Evolutionary conservation across 2,797 vertebrate species (phyloP), one percentile per base, ranked within the genome.

Genomic region (Lepidocolaptes lacrymiger): DNA sequence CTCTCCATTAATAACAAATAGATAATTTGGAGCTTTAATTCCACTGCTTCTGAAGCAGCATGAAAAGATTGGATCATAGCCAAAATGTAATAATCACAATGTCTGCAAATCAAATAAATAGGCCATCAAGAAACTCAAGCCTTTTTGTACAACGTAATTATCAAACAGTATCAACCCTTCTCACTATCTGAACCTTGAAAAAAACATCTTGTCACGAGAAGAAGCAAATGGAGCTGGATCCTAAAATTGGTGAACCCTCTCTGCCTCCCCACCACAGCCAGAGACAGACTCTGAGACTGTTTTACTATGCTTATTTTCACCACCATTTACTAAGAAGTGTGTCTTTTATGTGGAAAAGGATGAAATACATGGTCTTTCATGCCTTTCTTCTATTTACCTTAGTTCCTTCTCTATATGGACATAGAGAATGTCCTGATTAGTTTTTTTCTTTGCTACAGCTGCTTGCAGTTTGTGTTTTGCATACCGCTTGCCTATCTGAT

Each of bases 61-160:
- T 72, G 64, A 83, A 87, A 95, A 93, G 52, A 37, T 62, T 96
- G 94, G 91, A 94, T n/a, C 26, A 24, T 68, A 84, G 94, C 95
- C 96, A 97, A 95, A 95, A 91, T 12, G 39, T 66, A 71, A 90
- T 94, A 93, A 97, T 92, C 95, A 82, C 58, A 92, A 61, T 44
- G 75, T 69, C 83, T 93, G 32, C 75, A 93, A 97, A 96, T 91
- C 81, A 95, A 92, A 91, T 66, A 94, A 89, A 85, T 55, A 86
- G 94, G 85, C 85, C 61, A 78, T 92, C 83, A 89, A 91, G 86
- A 90, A 91, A 74, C 83, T 80, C 64, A 41, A 77, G 41, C 41
- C 71, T 90, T 91, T 84, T 49, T 67, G 37, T 67, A 36, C 27
- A 36, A 36, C 20, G 15, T 69, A 80, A 91, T 92, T 87, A 91